A percentile compares a stretch with the other conserved stretches of the same genome.
Evolutionary conservation across 2,888 invertebrate genomes (phyloP).

Genomic region (Helleia helle): DNA sequence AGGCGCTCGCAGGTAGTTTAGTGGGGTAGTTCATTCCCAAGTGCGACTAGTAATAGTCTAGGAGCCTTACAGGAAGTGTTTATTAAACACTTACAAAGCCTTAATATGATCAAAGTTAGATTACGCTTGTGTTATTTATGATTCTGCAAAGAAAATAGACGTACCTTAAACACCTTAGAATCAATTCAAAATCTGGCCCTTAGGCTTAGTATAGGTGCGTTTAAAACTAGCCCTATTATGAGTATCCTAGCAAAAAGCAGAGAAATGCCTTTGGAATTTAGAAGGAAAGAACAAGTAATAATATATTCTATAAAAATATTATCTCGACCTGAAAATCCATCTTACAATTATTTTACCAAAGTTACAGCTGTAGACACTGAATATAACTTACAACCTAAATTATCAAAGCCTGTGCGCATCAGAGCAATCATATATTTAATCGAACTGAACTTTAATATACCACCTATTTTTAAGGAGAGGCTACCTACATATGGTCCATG

Average conservation of each 20-base stretch:
- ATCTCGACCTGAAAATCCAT: background rate
- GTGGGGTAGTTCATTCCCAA: too few relatives aligned
- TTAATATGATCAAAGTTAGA: too few relatives aligned
- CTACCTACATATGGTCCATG: background rate
- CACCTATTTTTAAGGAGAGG: background rate
- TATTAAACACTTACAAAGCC: too few relatives aligned
- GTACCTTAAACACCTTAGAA: constrained; percentile 10
- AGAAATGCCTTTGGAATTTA: constrained; percentile 12
- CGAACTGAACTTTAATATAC: background rate
- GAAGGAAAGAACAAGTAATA: constrained; percentile 6
- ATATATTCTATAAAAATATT: background rate
- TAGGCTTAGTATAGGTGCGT: constrained; percentile 12
- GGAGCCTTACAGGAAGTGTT: too few relatives aligned
- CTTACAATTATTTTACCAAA: background rate
- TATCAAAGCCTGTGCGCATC: background rate
- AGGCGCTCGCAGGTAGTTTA: too few relatives aligned
- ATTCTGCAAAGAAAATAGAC: too few relatives aligned
- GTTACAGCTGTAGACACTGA: background rate
- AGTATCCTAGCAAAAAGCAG: constrained; percentile 13
- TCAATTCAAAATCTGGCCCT: constrained; percentile 21
- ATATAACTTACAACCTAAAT: background rate
- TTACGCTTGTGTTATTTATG: too few relatives aligned
- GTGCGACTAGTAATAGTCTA: too few relatives aligned
- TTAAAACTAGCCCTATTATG: constrained; percentile 14
- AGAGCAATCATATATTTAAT: background rate